These are phyloP conservation scores for Alcis repandata DNA, from an alignment of 2,888 invertebrate genomes.

Conservation along the genomic window DNA sequence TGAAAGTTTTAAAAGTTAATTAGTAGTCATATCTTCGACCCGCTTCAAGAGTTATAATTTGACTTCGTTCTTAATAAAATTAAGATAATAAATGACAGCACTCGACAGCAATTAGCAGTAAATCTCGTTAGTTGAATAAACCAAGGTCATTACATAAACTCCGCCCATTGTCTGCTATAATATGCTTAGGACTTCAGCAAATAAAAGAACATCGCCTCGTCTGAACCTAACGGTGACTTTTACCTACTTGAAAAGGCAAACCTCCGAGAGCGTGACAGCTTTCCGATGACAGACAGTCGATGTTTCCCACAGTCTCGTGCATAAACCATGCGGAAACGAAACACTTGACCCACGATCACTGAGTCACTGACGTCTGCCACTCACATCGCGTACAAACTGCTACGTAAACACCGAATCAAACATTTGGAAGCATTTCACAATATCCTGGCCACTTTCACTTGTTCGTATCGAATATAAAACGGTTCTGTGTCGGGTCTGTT, in stretches of 20 bases:
- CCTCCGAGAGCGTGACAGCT: conserved; percentile 25
- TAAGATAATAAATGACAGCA: background rate
- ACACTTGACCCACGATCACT: conserved; percentile 29
- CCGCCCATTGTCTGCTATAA: background rate
- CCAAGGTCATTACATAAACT: background rate
- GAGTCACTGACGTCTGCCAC: conserved; percentile 19
- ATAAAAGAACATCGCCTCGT: conserved; percentile 1
- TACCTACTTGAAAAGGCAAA: conserved; percentile 43
- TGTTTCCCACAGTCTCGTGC: conserved; percentile 30
- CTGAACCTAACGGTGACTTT: conserved; percentile 24
- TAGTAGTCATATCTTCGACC: background rate
- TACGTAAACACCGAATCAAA: conserved; percentile 50
- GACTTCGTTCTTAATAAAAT: background rate
- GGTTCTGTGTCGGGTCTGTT: conserved; percentile 62
- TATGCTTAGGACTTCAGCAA: background rate
- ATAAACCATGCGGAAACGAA: conserved; percentile 43
- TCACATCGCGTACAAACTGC: conserved; percentile 35
- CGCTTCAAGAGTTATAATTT: background rate
- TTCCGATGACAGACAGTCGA: conserved; percentile 42
- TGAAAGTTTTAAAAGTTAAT: background rate
- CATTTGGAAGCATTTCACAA: conserved; percentile 56
- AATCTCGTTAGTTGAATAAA: background rate
- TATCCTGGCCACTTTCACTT: conserved; percentile 76
- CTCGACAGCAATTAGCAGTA: background rate
- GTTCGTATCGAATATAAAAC: conserved; percentile 49